Base-by-base conservation (phyloP, 2,888 invertebrate species). In the Melipona beecheii region DNA sequence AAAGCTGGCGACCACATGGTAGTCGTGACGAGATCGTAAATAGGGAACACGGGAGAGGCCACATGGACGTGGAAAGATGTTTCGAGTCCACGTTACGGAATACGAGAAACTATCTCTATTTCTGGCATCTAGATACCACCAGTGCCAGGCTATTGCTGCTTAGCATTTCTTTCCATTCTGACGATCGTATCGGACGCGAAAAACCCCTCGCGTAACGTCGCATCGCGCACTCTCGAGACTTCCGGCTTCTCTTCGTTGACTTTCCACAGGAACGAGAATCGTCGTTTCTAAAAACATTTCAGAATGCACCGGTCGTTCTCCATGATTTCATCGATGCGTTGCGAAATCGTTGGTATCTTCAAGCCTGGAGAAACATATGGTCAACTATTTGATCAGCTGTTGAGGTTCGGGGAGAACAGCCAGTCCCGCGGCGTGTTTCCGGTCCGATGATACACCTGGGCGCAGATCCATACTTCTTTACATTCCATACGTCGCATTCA, bases 391-490 rank as follows among this genome's bases (percentile, higher is more conserved):
- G 54, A 70, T 71, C 76, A 76, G 72, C 71, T 71, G 81, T 69
- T 43, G 54, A 58, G 36, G 36, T 58, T n/a, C 52, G 60, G 54
- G 60, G 21, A 66, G 58, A 66, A 84, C 64, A 65, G 31, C 60
- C 24, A 52, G n/a, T 64, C 58, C 58, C 62, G 56, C 77, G 17
- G 27, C 52, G 52, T 66, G 36, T 58, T 27, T 31, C 54, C n/a
- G 19, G 60, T 31, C 69, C 73, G 84, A 52, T 82, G 92, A 88
- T 81, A 84, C 87, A 90, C 93, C 93, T 90, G 89, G 86, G 91
- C 92, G 91, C 93, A 96, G 97, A 97, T 97, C 97, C 97, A 97
- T 97, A 98, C 98, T 98, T 98, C 98, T 98, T 98, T 98, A 98
- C 98, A 98, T 98, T 98, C 98, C 98, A 98, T 98, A 98, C 95